Conservation (phyloP, 2,113 vertebrate genomes). For the Channa maculata region DNA sequence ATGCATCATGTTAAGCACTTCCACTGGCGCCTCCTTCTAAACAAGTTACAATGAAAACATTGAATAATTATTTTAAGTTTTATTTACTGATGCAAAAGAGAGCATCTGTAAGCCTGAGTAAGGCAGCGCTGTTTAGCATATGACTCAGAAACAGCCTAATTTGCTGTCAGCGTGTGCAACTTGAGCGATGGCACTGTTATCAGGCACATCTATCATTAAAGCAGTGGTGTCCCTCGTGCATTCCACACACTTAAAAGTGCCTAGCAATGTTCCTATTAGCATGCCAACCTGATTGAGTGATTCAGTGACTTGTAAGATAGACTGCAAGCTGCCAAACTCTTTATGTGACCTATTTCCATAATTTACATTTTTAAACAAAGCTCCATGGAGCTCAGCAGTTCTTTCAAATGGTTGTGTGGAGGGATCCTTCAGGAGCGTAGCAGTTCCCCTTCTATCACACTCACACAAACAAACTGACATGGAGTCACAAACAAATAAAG, state of each 20-base stretch:
- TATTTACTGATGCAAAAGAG: constrained; percentile 42
- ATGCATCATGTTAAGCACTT: constrained; percentile 28
- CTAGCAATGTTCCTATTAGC: constrained; percentile 67
- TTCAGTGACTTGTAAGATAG: constrained; percentile 67
- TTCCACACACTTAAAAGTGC: constrained; percentile 61
- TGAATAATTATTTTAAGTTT: constrained; percentile 32
- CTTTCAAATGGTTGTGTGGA: constrained; percentile 61
- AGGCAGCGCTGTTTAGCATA: constrained; percentile 47
- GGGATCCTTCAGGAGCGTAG: constrained; percentile 61
- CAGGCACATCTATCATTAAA: constrained; percentile 63
- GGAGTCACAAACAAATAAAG: constrained; percentile 47
- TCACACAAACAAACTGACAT: constrained; percentile 31
- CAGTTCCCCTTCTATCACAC: constrained; percentile 31
- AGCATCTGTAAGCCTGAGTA: constrained; percentile 37
- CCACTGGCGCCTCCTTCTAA: constrained; percentile 24
- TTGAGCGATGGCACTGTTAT: constrained; percentile 59
- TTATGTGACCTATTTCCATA: constrained; percentile 85
- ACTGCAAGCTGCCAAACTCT: constrained; percentile 72
- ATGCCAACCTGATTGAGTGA: constrained; percentile 66
- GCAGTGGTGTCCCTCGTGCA: constrained; percentile 45
- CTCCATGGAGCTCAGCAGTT: constrained; percentile 69
- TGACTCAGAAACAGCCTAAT: constrained; percentile 57
- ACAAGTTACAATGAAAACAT: constrained; percentile 25
- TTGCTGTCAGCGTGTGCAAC: constrained; percentile 58
- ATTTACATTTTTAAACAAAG: constrained; percentile 82